phyloP scores from a whole-genome alignment of 2,888 invertebrate species.

The Troides oblongomaculatus region DNA sequence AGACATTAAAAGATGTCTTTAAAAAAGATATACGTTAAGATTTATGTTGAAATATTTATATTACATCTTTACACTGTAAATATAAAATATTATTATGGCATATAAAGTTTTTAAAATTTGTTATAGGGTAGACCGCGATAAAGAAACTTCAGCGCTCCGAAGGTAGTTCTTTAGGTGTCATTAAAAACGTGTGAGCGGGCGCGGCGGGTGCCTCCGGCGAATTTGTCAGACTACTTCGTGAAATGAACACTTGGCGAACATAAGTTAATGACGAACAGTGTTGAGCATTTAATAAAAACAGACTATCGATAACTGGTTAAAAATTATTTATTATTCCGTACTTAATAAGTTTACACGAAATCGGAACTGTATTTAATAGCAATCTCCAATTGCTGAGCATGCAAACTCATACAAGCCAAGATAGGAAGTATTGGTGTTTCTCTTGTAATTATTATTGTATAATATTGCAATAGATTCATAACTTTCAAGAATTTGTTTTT shows the following conservation, averaged over 20 bases:
- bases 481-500: too few species aligned
- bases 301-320: background rate
- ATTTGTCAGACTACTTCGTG: constrained; percentile 65
- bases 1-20: too few species aligned
- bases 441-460: too few species aligned
- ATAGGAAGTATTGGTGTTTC: too few species aligned
- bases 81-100: background rate
- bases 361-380: background rate
- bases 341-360: background rate
- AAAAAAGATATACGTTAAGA: too few species aligned
- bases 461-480: too few species aligned
- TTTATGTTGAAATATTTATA: too few species aligned
- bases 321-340: background rate
- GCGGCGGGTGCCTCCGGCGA: constrained; percentile 49
- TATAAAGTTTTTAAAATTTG: background rate
- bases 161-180: constrained; percentile 40
- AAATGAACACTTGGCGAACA: constrained; percentile 71
- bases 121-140: constrained; percentile 43
- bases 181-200: constrained; percentile 53
- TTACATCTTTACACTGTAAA: background rate
- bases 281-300: constrained; percentile 34
- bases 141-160: constrained; percentile 42
- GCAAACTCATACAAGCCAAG: too few species aligned
- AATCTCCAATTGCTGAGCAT: background rate
- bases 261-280: constrained; percentile 59